A percentile compares a stretch with the other conserved stretches of the same genome.
phyloP scores from a whole-genome alignment of 1,140 invertebrate species.

The Conus ventricosus region DNA sequence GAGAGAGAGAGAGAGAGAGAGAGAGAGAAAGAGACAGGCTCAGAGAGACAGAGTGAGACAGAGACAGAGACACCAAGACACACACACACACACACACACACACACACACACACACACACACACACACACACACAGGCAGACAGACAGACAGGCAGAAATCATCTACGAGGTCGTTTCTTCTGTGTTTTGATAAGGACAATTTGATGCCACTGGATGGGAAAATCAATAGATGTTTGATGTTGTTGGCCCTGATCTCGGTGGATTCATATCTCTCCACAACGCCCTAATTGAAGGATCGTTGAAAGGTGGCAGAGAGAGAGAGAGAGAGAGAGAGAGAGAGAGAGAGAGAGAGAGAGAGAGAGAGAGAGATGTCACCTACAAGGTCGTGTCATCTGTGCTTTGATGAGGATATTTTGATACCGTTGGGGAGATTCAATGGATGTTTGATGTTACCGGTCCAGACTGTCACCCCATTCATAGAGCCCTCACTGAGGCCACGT shows the following conservation, averaged over 20 bases:
- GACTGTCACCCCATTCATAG: background rate
- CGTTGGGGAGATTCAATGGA: background rate
- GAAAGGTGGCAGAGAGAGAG: background rate
- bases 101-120: too few relatives aligned
- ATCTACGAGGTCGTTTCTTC: too few relatives aligned
- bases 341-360: background rate
- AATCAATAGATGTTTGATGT: too few relatives aligned
- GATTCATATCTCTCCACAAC: too few relatives aligned
- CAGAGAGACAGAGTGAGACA: background rate
- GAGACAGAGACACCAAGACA: conserved; percentile 3
- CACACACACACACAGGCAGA: too few relatives aligned
- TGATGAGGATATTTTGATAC: too few relatives aligned
- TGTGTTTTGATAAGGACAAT: too few relatives aligned
- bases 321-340: background rate
- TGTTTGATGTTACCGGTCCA: background rate
- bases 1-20: background rate
- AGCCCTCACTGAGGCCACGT: too few relatives aligned
- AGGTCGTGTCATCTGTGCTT: background rate
- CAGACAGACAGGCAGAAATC: background rate
- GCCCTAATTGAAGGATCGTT: background rate
- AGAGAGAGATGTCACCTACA: background rate
- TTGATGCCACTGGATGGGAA: too few relatives aligned
- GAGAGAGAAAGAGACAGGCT: background rate
- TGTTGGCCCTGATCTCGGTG: too few relatives aligned
- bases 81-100: too few relatives aligned